Evolutionary conservation across 2,113 vertebrate genomes (phyloP), one percentile per base, ranked within the genome.

Genomic region (Epinephelus lanceolatus): DNA sequence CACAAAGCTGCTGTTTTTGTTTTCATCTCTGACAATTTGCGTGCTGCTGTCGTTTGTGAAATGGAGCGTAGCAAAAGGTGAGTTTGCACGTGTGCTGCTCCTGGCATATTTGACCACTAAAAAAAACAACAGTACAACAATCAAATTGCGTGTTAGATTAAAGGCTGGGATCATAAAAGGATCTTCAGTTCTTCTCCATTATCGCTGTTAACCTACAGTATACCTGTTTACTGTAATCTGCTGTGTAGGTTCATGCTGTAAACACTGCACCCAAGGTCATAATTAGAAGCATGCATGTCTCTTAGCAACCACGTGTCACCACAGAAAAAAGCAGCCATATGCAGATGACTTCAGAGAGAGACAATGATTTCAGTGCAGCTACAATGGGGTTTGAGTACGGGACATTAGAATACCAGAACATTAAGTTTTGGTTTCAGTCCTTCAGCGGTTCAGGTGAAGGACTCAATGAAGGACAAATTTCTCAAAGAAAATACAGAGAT

Each of bases 11-110:
- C 80, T 70, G 84, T 65, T 85, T 91, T 81, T 77, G 87, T 91
- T 91, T 93, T 89, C 84, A 60, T 82, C 65, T 25, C 72, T 63
- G 55, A 53, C 80, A 82, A 87, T 90, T 88, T 87, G 75, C 18
- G 21, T 19, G 4, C 72, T 77, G 62, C 56, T 69, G 67, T 70
- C 71, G 45, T 86, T 80, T 45, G 70, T 60, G 61, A 65, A 86
- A 63, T 27, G 9, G 42, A 86, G 59, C 73, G 3, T 17, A 30
- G 67, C 71, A 33, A 88, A 61, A 73, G 56, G 65, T 62, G 63
- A 23, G 13, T 59, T 52, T 23, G 67, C 49, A 27, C 2, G 14
- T 18, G 55, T 49, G 60, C 14, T 55, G 10, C 49, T 56, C 25
- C n/a, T 63, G 52, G 14, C 19, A 74, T 63, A 17, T 53, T 17